A percentile compares a stretch with the other conserved stretches of the same genome.
phyloP scores from a whole-genome alignment of 2,888 invertebrate species.

The Heliothis peltigera region DNA sequence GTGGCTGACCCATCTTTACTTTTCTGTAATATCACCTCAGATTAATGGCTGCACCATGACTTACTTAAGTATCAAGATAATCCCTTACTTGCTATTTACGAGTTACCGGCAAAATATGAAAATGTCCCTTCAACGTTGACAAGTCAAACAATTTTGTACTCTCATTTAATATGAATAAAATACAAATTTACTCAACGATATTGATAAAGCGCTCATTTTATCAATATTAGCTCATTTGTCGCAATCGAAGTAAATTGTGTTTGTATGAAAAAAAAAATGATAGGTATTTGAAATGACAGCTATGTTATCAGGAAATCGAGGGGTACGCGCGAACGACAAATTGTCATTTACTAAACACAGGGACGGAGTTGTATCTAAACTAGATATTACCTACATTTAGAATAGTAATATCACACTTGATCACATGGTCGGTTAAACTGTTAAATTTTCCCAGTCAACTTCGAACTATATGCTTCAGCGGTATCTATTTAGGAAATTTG shows the following conservation, averaged over 20 bases:
- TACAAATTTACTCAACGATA: conserved; percentile 16
- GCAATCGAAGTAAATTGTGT: conserved; percentile 46
- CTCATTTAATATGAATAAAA: conserved; percentile 9
- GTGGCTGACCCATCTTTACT: not conserved
- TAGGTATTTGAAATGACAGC: conserved; percentile 48
- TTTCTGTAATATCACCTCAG: conserved; percentile 10
- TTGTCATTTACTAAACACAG: conserved; percentile 45
- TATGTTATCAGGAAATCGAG: conserved; percentile 41
- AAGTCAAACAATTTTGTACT: not conserved
- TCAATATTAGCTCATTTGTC: conserved; percentile 37
- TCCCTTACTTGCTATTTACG: conserved; percentile 38
- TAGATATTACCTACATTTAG: not conserved
- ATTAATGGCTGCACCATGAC: conserved; percentile 38
- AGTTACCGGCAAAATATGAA: conserved; percentile 36
- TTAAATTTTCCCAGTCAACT: too few species aligned
- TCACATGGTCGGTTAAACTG: too few species aligned
- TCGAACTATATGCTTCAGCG: too few species aligned
- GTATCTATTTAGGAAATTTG: too few species aligned
- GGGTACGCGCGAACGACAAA: conserved; percentile 25
- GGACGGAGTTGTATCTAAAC: conserved; percentile 12
- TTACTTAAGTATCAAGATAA: conserved; percentile 24
- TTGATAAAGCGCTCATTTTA: conserved; percentile 33
- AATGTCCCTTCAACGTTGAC: not conserved
- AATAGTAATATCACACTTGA: too few species aligned
- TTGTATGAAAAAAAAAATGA: conserved; percentile 49